Base-by-base conservation (phyloP, 2,113 vertebrate species). In the Colius striatus region DNA sequence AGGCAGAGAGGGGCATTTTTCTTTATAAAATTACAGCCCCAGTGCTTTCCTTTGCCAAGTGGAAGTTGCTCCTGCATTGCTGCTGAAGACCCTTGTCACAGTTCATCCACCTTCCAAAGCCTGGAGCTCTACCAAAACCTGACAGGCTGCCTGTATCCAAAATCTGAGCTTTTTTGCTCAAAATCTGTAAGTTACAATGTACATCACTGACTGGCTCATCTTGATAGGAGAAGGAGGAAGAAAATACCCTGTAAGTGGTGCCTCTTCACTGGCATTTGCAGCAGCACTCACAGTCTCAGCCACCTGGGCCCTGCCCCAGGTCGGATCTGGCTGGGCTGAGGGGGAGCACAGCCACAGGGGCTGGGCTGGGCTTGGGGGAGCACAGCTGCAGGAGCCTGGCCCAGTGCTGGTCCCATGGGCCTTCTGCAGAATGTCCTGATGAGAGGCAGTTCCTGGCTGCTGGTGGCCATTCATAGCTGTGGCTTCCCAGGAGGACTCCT, bases 391-490 rank as follows among this genome's bases (percentile, higher is more conserved):
- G 38, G 38, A 41, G 38, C 38, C n/a, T 12, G 9, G 38, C 9
- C 38, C 12, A 12, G 38, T 41, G 38, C 38, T 12, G 12, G 38
- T 12, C 38, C 38, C 38, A 41, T 41, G 38, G 38, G 38, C 38
- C 38, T 41, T 41, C 38, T 13, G 60, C 57, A 6, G 32, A 23
- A 29, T 48, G 17, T 51, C 32, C 20, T 32, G 41, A 15, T 36
- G 51, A 14, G n/a, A 10, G 21, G 18, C 22, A 3, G 34, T 27
- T 38, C 30, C 0, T 11, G 34, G 78, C 71, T 1, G 3, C 19
- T 60, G n/a, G 9, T 54, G 60, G 48, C 53, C 1, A 0, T 61
- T 45, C 1, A 1, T 26, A 22, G 53, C 66, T 2, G 1, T 23
- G 50, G 47, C 41, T 66, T 58, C 16, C 58, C 16, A 34, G 70